Evolutionary conservation across 1,140 invertebrate species (phyloP), one percentile per base, ranked within the genome.

Genomic region (Aphaenogaster rudis): DNA sequence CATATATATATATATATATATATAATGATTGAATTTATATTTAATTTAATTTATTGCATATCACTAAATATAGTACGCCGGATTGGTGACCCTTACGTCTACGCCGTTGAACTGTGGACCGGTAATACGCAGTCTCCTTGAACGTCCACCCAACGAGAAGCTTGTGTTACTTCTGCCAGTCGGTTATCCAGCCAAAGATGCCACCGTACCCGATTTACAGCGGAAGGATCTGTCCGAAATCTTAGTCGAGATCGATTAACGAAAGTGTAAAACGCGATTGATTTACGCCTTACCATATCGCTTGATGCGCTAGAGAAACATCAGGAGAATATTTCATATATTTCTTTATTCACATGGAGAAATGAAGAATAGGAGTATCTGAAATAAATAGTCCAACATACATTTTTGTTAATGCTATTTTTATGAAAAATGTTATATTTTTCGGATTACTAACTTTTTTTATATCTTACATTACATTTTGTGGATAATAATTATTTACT

Each of bases 51-150:
- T 87, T 48, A 86, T 74, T 86, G 71, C 67, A 74, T 86, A 95
- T 96, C 57, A 94, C 57, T 79, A 84, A 78, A 91, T 64, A 77
- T 69, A 98, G 97, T 97, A 97, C 92, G 97, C 98, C 74, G 98
- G 98, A 9, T 94, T 99, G 33, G 97, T 97, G 11, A 97, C 98
- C 0, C 95, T 99, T 28, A 98, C 98, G 0, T 98, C 98, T 3
- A 99, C 98, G 6, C 98, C 98, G 0, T 94, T 99, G 13, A 99
- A 99, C 93, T 98, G 98, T 94, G 98, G 98, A 1, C 96, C 97
- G 4, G 97, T 97, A 6, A 95, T 99, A 5, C 95, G 98, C 54
- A 93, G 95, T 39, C 95, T 99, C 17, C 96, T 99, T 0, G 95
- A 96, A 54, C 96, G 98, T 81, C 98, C 98, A 0, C 79, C 90